Evolutionary conservation across 2,888 invertebrate species (phyloP).

Genomic region (Oligia fasciuncula): DNA sequence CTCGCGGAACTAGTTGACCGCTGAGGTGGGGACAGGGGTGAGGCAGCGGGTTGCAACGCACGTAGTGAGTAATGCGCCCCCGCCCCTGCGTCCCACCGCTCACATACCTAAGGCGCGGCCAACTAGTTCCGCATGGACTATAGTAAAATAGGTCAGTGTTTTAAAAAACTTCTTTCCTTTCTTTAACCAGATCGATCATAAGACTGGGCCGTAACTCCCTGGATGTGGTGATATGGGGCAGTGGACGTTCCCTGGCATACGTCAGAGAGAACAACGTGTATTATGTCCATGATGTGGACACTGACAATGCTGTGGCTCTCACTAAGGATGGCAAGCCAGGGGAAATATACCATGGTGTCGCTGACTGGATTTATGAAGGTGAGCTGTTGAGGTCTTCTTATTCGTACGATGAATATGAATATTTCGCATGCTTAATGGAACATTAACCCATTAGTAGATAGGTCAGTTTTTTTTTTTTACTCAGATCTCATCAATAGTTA

Average conservation of each 20-base stretch:
- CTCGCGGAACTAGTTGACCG: too few relatives aligned
- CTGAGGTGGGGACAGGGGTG: too few relatives aligned
- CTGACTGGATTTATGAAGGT: constrained; percentile 99
- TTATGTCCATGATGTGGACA: constrained; percentile 84
- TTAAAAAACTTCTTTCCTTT: background rate
- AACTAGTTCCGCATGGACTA: too few relatives aligned
- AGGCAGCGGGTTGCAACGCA: too few relatives aligned
- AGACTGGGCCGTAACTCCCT: constrained; percentile 89
- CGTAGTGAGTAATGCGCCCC: too few relatives aligned
- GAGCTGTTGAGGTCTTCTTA: constrained; percentile 34
- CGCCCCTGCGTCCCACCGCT: too few relatives aligned
- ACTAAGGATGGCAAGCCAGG: constrained; percentile 91
- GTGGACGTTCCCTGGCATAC: constrained; percentile 86
- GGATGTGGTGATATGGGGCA: constrained; percentile 91
- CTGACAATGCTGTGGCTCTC: constrained; percentile 81
- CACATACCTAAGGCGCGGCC: too few relatives aligned
- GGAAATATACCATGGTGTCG: constrained; percentile 94
- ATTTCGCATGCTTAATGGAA: too few relatives aligned
- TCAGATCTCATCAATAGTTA: too few relatives aligned
- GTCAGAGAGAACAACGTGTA: constrained; percentile 93
- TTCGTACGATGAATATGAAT: background rate
- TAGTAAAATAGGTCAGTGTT: too few relatives aligned
- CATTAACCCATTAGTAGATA: too few relatives aligned
- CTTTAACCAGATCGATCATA: constrained; percentile 78
- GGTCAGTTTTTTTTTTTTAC: too few relatives aligned